phyloP scores from a whole-genome alignment of 1,140 invertebrate species.

The Drosophila novamexicana region DNA sequence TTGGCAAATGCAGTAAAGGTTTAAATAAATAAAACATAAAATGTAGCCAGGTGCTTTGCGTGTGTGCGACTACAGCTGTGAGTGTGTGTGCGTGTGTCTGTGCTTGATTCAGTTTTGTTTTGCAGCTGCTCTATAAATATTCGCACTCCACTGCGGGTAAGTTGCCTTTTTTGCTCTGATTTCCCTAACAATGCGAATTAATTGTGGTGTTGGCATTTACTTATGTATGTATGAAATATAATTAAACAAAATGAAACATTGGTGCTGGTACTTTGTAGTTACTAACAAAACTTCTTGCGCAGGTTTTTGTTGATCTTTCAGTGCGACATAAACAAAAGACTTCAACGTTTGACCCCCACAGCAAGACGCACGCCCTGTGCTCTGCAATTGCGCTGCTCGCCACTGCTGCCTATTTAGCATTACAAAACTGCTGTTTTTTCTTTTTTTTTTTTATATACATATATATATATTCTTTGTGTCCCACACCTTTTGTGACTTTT shows the following conservation, averaged over 20 bases:
- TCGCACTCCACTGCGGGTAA: conserved; percentile 40
- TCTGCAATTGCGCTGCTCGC: conserved; percentile 28
- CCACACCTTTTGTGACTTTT: conserved; percentile 67
- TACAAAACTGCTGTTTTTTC: conserved; percentile 69
- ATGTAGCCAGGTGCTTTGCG: conserved; percentile 19
- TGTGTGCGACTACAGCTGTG: conserved; percentile 10
- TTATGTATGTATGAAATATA: conserved; percentile 14
- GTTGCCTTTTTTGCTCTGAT: conserved; percentile 24
- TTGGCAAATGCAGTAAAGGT: conserved; percentile 15
- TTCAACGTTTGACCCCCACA: conserved; percentile 57
- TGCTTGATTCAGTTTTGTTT: conserved; percentile 11
- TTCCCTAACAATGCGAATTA: conserved; percentile 27
- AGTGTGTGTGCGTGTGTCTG: conserved; percentile 8
- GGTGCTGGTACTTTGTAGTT: conserved; percentile 35
- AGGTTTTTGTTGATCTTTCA: conserved; percentile 17
- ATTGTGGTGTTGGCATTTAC: conserved; percentile 41
- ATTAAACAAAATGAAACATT: conserved; percentile 12
- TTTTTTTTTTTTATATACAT: too few relatives aligned
- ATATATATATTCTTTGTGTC: conserved; percentile 54
- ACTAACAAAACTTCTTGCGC: conserved; percentile 24
- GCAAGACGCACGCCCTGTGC: conserved; percentile 2
- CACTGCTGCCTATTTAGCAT: conserved; percentile 67
- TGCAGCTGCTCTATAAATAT: conserved; percentile 36
- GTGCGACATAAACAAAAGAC: conserved; percentile 64
- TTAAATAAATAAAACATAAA: conserved; percentile 42